phyloP scores from a whole-genome alignment of 2,888 invertebrate genomes.

The Allacma fusca region DNA sequence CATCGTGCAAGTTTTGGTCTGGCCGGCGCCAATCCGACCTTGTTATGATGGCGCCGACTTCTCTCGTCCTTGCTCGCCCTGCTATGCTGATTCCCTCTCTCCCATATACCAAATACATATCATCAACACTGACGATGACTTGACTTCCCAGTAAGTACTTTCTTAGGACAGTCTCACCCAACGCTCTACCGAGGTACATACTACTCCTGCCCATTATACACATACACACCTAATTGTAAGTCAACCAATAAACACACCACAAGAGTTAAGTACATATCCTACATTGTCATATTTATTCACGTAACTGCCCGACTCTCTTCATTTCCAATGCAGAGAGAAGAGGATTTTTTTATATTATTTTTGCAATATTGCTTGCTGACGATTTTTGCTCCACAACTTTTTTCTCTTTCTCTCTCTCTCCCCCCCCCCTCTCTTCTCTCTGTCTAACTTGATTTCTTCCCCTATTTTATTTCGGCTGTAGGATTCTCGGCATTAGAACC shows the following conservation, averaged over 20 bases:
- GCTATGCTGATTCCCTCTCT: conserved; percentile 18
- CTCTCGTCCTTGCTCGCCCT: conserved; percentile 43
- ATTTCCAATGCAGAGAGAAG: not conserved
- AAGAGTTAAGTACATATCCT: not conserved
- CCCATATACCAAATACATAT: conserved; percentile 5
- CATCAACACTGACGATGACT: conserved; percentile 3
- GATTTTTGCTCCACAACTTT: not conserved
- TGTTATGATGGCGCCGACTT: conserved; percentile 47
- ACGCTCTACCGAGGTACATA: too few species aligned
- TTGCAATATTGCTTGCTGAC: not conserved
- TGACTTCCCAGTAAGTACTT: conserved; percentile 3
- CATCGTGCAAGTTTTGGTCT: conserved; percentile 39
- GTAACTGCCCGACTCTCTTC: conserved; percentile 4
- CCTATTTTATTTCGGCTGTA: too few species aligned
- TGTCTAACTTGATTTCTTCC: too few species aligned
- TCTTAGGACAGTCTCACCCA: too few species aligned
- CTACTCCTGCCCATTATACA: too few species aligned
- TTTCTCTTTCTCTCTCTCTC: not conserved
- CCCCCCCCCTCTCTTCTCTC: too few species aligned
- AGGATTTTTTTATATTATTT: not conserved
- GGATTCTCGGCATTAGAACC: too few species aligned
- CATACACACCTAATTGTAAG: too few species aligned
- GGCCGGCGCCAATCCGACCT: conserved; percentile 47
- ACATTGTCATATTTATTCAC: not conserved
- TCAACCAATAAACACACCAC: too few species aligned